Evolutionary conservation across 2,113 vertebrate species (phyloP), one percentile per base, ranked within the genome.

Genomic region (Ictidomys tridecemlineatus): DNA sequence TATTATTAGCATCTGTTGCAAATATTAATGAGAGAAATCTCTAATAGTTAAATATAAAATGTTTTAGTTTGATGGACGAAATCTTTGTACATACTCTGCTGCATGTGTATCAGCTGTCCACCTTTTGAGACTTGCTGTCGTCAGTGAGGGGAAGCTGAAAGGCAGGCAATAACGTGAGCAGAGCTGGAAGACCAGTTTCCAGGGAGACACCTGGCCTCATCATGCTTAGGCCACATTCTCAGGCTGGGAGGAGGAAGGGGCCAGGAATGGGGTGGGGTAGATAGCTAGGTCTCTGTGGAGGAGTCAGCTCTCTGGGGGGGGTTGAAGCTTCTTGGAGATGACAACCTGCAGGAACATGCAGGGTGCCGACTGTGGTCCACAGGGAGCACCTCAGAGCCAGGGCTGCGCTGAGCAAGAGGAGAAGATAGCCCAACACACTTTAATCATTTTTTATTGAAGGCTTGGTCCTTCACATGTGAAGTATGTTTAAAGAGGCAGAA

Each of bases 321-420:
- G 28, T 5, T 11, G 12, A 48, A 28, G 18, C n/a, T 63, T 17
- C n/a, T 39, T 5, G 0, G 17, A 53, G 58, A 6, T 42, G 2
- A 2, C 32, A 51, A 7, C 72, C 37, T 30, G 67, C 3, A 0
- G 2, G 42, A 22, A 53, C 24, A 1, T 20, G 58, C 42, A 16
- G 24, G 16, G 16, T 5, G 6, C 14, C 12, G 5, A 24, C 7
- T 4, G 20, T 39, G 34, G n/a, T 32, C 72, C 77, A 0, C 17
- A 1, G 34, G 0, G 2, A 77, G 16, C 45, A 8, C 13, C 0
- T 4, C 1, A 0, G 16, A 51, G 20, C 88, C 3, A 0, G 61
- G 26, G 45, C 14, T 39, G 42, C 20, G 0, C 24, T 5, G 13
- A 48, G 9, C 1, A 34, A 34, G 42, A 8, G 65, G 26, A 26